A percentile compares a stretch with the other conserved stretches of the same genome.
Evolutionary conservation across 2,888 invertebrate genomes (phyloP).

Genomic region (Parasteatoda lunata): DNA sequence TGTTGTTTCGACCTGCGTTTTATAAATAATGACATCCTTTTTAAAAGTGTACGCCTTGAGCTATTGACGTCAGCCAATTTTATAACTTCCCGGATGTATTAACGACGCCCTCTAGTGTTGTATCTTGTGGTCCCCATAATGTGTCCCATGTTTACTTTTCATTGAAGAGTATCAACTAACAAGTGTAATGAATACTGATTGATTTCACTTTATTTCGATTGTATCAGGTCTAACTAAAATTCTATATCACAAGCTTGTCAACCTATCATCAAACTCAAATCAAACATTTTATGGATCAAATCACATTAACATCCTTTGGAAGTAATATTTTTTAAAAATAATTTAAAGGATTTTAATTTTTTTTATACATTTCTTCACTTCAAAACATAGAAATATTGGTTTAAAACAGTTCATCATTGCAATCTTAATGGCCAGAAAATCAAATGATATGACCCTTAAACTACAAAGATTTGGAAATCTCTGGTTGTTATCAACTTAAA

Average conservation of each 20-base stretch:
- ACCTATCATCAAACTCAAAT: too few relatives aligned
- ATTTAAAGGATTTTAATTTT: too few relatives aligned
- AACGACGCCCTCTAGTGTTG: slow-evolving; percentile 59
- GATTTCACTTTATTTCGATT: background rate
- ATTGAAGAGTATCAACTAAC: slow-evolving; percentile 16
- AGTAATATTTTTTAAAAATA: too few relatives aligned
- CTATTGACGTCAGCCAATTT: slow-evolving; percentile 65
- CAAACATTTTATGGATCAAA: too few relatives aligned
- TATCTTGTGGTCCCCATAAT: slow-evolving; percentile 30
- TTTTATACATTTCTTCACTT: too few relatives aligned
- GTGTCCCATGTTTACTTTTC: slow-evolving; percentile 57
- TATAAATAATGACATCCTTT: slow-evolving; percentile 68
- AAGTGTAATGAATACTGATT: slow-evolving; percentile 35
- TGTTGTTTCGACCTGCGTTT: slow-evolving; percentile 64
- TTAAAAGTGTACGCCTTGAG: slow-evolving; percentile 44
- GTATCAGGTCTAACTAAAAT: background rate
- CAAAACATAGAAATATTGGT: too few relatives aligned
- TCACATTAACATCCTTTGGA: too few relatives aligned
- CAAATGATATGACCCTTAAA: too few relatives aligned
- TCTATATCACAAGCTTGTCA: background rate
- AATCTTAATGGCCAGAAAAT: too few relatives aligned
- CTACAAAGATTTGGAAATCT: too few relatives aligned
- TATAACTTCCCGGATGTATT: slow-evolving; percentile 61
- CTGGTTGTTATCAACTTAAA: too few relatives aligned
- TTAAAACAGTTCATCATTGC: too few relatives aligned